A percentile compares a stretch with the other conserved stretches of the same genome.
Evolutionary conservation across 2,113 vertebrate species (phyloP).

Genomic region (Todiramphus chloris): DNA sequence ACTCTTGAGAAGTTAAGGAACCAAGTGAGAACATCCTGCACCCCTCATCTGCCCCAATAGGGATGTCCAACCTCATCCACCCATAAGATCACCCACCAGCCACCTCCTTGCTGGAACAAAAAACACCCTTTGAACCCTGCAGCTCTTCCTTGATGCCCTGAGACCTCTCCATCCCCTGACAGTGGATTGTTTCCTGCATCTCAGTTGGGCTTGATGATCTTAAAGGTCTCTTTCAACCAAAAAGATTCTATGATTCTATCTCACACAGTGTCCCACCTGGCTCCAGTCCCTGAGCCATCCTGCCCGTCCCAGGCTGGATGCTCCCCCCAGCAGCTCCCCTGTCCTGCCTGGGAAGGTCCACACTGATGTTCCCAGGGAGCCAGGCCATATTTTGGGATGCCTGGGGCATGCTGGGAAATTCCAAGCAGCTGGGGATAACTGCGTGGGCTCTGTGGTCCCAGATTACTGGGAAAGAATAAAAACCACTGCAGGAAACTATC

Average conservation of each 20-base stretch:
- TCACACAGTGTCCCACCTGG: background rate
- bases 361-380: constrained; percentile 39
- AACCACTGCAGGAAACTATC: background rate
- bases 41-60: fast-evolving
- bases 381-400: constrained; percentile 45
- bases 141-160: background rate
- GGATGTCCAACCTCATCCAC: background rate
- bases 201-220: background rate
- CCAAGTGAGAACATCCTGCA: fast-evolving
- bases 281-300: background rate
- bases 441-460: background rate
- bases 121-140: background rate
- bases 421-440: constrained; percentile 48
- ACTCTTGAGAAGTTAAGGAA: background rate
- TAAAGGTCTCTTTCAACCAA: background rate
- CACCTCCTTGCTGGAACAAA: background rate
- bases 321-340: background rate
- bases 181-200: background rate
- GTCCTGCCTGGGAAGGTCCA: constrained; percentile 61
- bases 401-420: constrained; percentile 61
- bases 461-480: background rate
- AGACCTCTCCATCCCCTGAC: background rate
- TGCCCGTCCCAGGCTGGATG: background rate
- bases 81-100: fast-evolving
- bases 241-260: background rate